Percentiles rank a stretch among this genome's conserved stretches.
Conservation (phyloP, 2,888 invertebrate species). For the Dryomyza anilis region DNA sequence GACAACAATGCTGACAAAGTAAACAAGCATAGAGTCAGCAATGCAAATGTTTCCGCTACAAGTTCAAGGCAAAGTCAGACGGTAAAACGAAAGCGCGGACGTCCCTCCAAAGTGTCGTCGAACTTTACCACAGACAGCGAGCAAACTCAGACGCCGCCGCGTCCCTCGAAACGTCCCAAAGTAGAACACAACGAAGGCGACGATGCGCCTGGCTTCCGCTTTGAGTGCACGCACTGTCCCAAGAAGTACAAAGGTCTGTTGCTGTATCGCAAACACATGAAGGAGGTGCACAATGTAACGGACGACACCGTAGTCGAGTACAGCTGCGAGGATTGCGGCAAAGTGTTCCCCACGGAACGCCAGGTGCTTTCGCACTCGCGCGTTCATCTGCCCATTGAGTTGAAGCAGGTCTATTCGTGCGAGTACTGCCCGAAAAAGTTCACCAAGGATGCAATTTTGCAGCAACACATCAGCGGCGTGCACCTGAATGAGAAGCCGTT, state of each 20-base stretch:
- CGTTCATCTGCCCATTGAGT: constrained; percentile 41
- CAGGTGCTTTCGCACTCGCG: constrained; percentile 37
- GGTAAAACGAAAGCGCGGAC: neutral
- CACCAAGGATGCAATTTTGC: constrained; percentile 44
- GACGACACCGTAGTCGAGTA: constrained; percentile 35
- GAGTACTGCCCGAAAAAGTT: constrained; percentile 43
- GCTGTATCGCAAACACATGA: constrained; percentile 41
- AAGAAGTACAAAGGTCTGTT: constrained; percentile 37
- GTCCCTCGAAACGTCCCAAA: neutral
- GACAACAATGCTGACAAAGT: too few relatives aligned
- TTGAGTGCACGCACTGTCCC: constrained; percentile 33
- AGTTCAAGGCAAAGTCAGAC: neutral
- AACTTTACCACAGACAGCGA: neutral
- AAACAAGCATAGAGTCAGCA: too few relatives aligned
- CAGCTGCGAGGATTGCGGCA: constrained; percentile 37
- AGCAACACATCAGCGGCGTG: constrained; percentile 48
- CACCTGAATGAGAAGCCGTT: constrained; percentile 59
- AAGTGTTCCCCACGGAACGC: constrained; percentile 36
- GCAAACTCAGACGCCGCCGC: constrained; percentile 13
- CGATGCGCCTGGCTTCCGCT: too few relatives aligned
- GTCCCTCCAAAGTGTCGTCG: neutral
- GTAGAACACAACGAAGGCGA: neutral
- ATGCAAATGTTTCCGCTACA: neutral
- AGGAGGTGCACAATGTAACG: constrained; percentile 31
- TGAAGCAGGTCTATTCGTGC: constrained; percentile 45